Evolutionary conservation across 92 coral and sea anemone genomes (phyloP).

Genomic region (Meandrina meandrites): DNA sequence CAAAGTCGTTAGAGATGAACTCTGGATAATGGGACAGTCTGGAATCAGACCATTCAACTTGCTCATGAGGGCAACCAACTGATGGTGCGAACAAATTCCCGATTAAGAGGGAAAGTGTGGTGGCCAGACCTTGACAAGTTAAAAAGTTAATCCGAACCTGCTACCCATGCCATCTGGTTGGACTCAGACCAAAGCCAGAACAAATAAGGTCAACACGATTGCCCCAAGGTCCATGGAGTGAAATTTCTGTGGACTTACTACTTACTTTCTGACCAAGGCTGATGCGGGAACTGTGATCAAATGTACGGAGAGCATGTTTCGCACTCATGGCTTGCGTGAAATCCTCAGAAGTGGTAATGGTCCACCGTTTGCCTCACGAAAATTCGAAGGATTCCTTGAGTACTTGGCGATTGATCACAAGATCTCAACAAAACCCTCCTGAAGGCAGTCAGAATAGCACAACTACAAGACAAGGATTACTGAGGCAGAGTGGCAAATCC

Average conservation of each 20-base stretch:
- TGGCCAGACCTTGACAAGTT: too few relatives aligned
- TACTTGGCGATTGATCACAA: too few relatives aligned
- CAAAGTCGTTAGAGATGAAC: too few relatives aligned
- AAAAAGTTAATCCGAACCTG: conserved; percentile 32
- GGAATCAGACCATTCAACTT: conserved; percentile 46
- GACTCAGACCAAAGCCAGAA: conserved; percentile 55
- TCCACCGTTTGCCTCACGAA: too few relatives aligned
- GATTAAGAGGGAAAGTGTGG: conserved; percentile 41
- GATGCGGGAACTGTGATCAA: too few relatives aligned
- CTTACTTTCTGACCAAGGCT: not conserved
- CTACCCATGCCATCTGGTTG: too few relatives aligned
- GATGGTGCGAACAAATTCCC: conserved; percentile 40
- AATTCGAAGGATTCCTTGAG: too few relatives aligned
- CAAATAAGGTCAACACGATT: conserved; percentile 47
- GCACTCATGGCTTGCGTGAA: not conserved
- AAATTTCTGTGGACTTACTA: conserved; percentile 19
- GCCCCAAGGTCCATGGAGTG: conserved; percentile 16
- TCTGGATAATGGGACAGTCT: too few relatives aligned
- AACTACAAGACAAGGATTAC: too few relatives aligned
- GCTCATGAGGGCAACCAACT: conserved; percentile 51
- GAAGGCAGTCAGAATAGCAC: too few relatives aligned
- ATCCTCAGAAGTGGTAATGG: too few relatives aligned
- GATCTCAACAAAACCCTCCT: too few relatives aligned
- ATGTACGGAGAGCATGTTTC: not conserved
- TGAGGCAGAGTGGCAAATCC: not conserved